These are phyloP conservation scores for Vombatus ursinus DNA, from an alignment of 2,113 vertebrate species.

Conservation along the genomic window DNA sequence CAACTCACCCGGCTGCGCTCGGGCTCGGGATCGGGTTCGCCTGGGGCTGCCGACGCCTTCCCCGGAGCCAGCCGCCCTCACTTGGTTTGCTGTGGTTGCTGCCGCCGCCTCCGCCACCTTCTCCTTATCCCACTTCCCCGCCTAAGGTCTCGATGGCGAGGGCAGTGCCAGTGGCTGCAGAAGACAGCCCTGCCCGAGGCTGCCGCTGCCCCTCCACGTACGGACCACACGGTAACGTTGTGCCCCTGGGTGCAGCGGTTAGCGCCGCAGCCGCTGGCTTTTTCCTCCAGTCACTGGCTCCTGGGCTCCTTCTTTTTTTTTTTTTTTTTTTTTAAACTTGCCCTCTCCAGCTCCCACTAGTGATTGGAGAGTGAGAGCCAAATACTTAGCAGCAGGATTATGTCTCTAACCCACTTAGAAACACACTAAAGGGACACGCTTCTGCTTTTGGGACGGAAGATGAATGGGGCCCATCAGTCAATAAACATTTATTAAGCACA, in stretches of 20 bases:
- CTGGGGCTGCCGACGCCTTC: background rate
- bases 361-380: constrained; percentile 74
- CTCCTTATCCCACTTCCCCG: background rate
- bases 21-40: constrained; percentile 52
- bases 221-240: background rate
- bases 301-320: constrained; percentile 48
- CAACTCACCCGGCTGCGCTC: background rate
- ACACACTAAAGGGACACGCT: constrained; percentile 40
- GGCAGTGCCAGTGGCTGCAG: background rate
- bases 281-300: constrained; percentile 14
- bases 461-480: background rate
- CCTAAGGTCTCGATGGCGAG: background rate
- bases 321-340: constrained; percentile 55
- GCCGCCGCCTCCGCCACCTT: background rate
- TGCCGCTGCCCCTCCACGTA: background rate
- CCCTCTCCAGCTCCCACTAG: constrained; percentile 87
- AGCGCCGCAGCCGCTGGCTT: constrained; percentile 43
- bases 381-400: constrained; percentile 55
- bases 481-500: too few species aligned
- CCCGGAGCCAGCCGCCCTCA: too few species aligned
- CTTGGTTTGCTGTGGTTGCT: background rate
- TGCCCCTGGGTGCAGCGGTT: background rate
- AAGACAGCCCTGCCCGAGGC: background rate
- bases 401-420: constrained; percentile 24
- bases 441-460: background rate